These are phyloP conservation scores for Ciconia boyciana DNA, from an alignment of 2,113 vertebrate genomes.

Conservation along the genomic window DNA sequence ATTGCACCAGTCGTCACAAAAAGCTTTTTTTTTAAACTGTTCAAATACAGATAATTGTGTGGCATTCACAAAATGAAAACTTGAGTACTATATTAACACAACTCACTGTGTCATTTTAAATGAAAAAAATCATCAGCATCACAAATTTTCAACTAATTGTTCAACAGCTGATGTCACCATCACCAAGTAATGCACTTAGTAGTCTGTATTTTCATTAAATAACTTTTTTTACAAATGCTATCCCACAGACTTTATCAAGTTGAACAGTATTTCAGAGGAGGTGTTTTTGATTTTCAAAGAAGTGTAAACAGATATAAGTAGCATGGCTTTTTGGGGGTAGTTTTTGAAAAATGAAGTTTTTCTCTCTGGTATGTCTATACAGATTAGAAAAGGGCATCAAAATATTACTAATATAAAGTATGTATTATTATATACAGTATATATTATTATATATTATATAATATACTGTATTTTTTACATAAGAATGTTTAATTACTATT, in stretches of 20 bases:
- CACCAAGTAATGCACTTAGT: rapidly evolving
- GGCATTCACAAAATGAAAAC: neutral
- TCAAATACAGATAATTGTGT: neutral
- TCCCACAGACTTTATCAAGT: neutral
- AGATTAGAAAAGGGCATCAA: neutral
- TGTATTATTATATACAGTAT: neutral
- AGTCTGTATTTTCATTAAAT: neutral
- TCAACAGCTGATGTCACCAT: neutral
- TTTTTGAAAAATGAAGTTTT: neutral
- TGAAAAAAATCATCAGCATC: neutral
- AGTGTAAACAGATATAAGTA: neutral
- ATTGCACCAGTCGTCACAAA: neutral
- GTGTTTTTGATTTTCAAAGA: neutral
- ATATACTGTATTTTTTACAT: neutral
- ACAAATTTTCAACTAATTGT: neutral
- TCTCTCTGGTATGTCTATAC: neutral
- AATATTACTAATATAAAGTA: neutral
- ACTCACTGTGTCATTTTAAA: neutral
- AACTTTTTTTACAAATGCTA: neutral
- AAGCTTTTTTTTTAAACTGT: neutral
- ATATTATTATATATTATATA: neutral
- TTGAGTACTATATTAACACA: neutral
- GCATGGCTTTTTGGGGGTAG: neutral
- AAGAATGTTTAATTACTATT: neutral
- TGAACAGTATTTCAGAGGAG: neutral